phyloP scores from a whole-genome alignment of 2,113 vertebrate species.

The Polypterus senegalus region DNA sequence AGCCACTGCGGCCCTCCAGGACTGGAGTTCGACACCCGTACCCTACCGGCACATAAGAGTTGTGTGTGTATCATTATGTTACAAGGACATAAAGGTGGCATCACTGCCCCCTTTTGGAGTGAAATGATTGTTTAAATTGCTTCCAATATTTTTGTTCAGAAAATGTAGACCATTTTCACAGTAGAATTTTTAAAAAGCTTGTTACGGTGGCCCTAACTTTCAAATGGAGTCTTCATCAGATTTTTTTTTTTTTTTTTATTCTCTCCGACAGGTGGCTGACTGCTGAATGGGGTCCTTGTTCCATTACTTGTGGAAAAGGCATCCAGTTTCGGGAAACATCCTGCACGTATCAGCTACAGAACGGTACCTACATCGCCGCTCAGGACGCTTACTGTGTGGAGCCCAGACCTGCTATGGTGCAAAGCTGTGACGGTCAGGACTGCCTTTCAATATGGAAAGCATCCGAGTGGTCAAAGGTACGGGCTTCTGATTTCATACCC shows the following conservation, averaged over 20 bases:
- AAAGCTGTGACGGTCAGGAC: conserved; percentile 75
- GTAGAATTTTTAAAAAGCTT: no score
- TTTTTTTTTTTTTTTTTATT: conserved; percentile 2
- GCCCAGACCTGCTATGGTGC: conserved; percentile 55
- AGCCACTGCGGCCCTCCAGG: no score
- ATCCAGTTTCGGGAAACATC: conserved; percentile 71
- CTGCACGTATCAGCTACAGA: conserved; percentile 78
- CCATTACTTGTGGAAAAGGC: conserved; percentile 76
- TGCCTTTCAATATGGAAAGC: conserved; percentile 86
- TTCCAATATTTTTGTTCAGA: no score
- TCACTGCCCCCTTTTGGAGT: no score
- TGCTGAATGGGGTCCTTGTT: conserved; percentile 75
- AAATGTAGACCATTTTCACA: no score
- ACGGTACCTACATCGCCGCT: conserved; percentile 69
- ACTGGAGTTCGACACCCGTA: no score
- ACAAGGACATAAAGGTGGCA: no score
- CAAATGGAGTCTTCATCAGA: no score
- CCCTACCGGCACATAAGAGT: no score
- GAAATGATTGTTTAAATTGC: no score
- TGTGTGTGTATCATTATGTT: no score
- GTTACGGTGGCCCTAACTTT: no score
- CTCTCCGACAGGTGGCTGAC: conserved; percentile 67
- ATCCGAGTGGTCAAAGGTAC: conserved; percentile 88
- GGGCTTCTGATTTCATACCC: conserved; percentile 5
- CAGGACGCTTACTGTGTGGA: conserved; percentile 69